Evolutionary conservation across 1,140 invertebrate genomes (phyloP), one percentile per base, ranked within the genome.

Genomic region (Sitophilus oryzae): DNA sequence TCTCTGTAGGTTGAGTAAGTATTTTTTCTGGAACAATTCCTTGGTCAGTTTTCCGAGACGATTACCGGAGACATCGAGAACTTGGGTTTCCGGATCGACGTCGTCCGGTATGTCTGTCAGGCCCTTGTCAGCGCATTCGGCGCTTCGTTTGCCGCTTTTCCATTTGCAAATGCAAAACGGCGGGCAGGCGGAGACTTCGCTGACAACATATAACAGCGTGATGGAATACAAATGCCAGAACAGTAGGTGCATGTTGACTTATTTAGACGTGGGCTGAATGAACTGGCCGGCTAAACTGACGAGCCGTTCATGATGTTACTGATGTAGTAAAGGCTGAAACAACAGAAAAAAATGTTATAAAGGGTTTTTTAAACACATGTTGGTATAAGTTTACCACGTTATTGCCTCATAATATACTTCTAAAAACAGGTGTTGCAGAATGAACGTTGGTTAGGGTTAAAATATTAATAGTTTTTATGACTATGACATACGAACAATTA

Each of bases 121-220:
- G 23, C 80, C 80, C 68, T 84, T 83, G 38, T 84, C 82, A 9
- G 83, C 78, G 72, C 91, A 94, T 68, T 93, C 90, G 2, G 92
- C 89, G 53, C 87, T 89, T 65, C 91, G 84, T 69, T 94, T 94
- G 1, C 91, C 91, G 65, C 85, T 83, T 70, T 92, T 93, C 91
- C 91, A 93, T 65, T 91, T 93, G 75, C 91, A 94, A 9, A 80
- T 76, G 71, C 91, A 94, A 35, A 79, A 78, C 1, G 73, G 66
- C 0, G 90, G 90, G 68, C 91, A 93, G 14, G 78, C 79, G 69
- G 37, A 34, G 14, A 48, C 52, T 41, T 61, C 51, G 11, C 48
- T 43, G 14, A 58, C 34, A 11, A 52, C 14, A 16, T 61, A 52
- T n/a, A 61, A 43, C 14, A 56, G 25, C 43, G 58, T 50, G 37